These are phyloP conservation scores for Holotrichia oblita DNA, from an alignment of 1,140 invertebrate species.

Conservation along the genomic window DNA sequence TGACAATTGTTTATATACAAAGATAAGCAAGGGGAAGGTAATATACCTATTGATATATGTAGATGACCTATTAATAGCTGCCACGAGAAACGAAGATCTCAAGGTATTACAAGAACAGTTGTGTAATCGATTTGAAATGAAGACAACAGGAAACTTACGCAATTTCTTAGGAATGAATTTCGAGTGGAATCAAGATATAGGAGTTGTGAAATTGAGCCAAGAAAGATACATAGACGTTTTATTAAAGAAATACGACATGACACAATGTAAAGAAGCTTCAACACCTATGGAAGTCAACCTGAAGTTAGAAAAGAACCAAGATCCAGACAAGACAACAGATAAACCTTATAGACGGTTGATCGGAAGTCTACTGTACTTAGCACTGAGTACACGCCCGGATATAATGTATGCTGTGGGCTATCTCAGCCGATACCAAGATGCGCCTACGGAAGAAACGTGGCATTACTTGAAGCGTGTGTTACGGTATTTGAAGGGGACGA, in stretches of 20 bases:
- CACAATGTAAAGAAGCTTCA: background rate
- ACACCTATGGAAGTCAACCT: background rate
- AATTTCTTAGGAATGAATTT: background rate
- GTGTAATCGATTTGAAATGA: background rate
- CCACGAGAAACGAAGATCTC: background rate
- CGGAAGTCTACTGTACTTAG: background rate
- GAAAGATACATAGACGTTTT: background rate
- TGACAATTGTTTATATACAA: slow-evolving; percentile 27
- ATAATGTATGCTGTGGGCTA: background rate
- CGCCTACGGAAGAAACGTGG: background rate
- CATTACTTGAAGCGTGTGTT: background rate
- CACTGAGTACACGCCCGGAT: background rate
- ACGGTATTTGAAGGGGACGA: background rate
- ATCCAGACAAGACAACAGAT: background rate
- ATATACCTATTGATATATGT: background rate
- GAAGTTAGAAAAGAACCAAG: background rate
- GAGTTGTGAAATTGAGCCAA: background rate
- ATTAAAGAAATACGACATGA: background rate
- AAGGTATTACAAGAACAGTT: background rate
- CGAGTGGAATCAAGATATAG: background rate
- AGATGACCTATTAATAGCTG: background rate
- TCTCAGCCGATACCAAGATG: background rate
- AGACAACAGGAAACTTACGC: background rate
- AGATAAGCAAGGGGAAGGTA: background rate
- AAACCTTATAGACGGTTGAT: background rate